Conservation (phyloP, 2,888 invertebrate species). For the Eumerus sabulonum region DNA sequence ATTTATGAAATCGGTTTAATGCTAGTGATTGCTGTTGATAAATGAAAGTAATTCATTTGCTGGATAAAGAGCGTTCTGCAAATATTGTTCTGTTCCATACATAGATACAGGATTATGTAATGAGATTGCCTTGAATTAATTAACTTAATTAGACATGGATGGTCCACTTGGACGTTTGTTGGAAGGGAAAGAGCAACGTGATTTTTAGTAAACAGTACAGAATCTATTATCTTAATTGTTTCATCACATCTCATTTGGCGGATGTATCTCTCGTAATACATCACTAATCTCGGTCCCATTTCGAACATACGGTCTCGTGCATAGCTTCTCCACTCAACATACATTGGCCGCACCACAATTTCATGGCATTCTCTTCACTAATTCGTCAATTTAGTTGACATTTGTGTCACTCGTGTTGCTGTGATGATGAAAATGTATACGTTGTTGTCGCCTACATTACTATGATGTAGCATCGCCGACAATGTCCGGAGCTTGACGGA, state of each 20-base stretch:
- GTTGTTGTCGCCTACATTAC: background rate
- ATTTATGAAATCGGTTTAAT: no score
- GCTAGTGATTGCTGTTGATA: no score
- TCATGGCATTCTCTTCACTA: conserved; percentile 25
- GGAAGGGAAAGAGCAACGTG: no score
- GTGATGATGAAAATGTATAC: conserved; percentile 26
- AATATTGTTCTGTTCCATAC: no score
- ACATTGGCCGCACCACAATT: background rate
- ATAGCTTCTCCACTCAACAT: background rate
- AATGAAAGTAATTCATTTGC: no score
- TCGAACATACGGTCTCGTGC: conserved; percentile 24
- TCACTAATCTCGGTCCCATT: conserved; percentile 32
- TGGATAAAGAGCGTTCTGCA: no score
- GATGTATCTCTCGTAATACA: conserved; percentile 28
- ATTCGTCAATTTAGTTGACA: conserved; percentile 43
- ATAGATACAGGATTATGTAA: no score
- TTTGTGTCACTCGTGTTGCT: conserved; percentile 33
- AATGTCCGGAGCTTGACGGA: conserved; percentile 16
- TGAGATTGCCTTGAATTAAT: no score
- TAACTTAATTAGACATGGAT: no score
- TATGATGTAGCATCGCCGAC: no score
- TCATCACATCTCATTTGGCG: conserved; percentile 11
- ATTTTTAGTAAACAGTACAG: no score
- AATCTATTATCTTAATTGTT: background rate
- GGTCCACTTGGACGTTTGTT: no score